These are phyloP conservation scores for Drosophila jambulina DNA, from an alignment of 1,140 invertebrate species.

Conservation along the genomic window DNA sequence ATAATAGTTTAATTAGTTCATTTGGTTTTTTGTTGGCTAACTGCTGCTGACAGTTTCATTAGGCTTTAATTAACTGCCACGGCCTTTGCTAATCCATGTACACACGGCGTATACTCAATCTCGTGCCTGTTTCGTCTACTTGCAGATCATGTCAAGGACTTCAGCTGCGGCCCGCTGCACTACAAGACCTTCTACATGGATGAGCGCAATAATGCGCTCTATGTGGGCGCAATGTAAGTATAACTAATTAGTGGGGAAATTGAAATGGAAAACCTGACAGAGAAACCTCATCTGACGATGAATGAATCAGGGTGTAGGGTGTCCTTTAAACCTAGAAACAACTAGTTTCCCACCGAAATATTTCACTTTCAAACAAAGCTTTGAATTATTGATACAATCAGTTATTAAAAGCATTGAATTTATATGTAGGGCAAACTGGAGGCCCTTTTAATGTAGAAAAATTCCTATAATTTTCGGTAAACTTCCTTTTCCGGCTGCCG, in stretches of 20 bases:
- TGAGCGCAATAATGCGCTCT: slow-evolving; percentile 90
- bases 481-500: slow-evolving; percentile 20
- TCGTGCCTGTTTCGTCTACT: slow-evolving; percentile 69
- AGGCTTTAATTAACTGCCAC: slow-evolving; percentile 71
- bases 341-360: not conserved
- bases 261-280: not conserved
- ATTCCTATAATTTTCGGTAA: slow-evolving; percentile 26
- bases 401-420: slow-evolving; percentile 6
- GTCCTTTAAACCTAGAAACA: too few species aligned
- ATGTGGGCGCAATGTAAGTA: slow-evolving; percentile 95
- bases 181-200: slow-evolving; percentile 94
- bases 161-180: slow-evolving; percentile 92
- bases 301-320: too few species aligned
- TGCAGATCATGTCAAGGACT: slow-evolving; percentile 94
- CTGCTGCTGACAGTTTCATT: slow-evolving; percentile 76
- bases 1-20: slow-evolving; percentile 82
- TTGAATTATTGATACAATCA: slow-evolving; percentile 21
- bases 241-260: not conserved
- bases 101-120: slow-evolving; percentile 38
- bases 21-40: slow-evolving; percentile 34
- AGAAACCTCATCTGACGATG: too few species aligned
- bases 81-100: slow-evolving; percentile 31
- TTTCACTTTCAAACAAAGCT: not conserved
- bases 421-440: not conserved
- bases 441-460: slow-evolving; percentile 20